These are phyloP conservation scores for Sweltsa coloradensis DNA, from an alignment of 1,140 invertebrate species.

Conservation along the genomic window DNA sequence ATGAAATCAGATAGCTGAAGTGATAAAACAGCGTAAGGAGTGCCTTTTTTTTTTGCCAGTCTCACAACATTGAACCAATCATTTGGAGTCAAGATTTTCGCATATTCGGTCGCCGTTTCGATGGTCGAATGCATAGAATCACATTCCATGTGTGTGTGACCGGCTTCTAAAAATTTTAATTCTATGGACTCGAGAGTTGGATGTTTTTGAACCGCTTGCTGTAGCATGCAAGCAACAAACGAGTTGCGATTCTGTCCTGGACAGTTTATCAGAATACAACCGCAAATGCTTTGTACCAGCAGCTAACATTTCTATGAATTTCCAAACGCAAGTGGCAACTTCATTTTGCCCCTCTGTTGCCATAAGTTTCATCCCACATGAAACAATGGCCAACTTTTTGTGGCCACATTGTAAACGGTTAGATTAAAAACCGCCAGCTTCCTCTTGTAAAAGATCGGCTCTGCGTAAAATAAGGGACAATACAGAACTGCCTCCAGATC, in stretches of 20 bases:
- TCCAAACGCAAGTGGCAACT: slow-evolving; percentile 2
- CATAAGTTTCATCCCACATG: slow-evolving; percentile 11
- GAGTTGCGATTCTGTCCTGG: slow-evolving; percentile 5
- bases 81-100: neutral
- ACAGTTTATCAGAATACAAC: slow-evolving; percentile 5
- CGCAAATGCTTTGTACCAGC: neutral
- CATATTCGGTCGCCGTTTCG: slow-evolving; percentile 12
- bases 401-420: slow-evolving; percentile 4
- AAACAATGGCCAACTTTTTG: slow-evolving; percentile 4
- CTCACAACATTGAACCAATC: slow-evolving; percentile 1
- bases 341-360: slow-evolving; percentile 6
- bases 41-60: neutral
- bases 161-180: slow-evolving; percentile 16
- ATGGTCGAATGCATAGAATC: slow-evolving; percentile 16
- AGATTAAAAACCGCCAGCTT: slow-evolving; percentile 9
- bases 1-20: neutral
- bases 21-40: neutral
- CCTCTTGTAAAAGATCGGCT: slow-evolving; percentile 2
- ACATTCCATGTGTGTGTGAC: slow-evolving; percentile 19
- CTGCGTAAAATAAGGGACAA: neutral
- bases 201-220: neutral
- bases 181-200: slow-evolving; percentile 13
- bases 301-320: slow-evolving; percentile 2
- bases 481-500: too few relatives aligned
- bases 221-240: neutral